These are phyloP conservation scores for Eulithis testata DNA, from an alignment of 2,888 invertebrate species.

Conservation along the genomic window DNA sequence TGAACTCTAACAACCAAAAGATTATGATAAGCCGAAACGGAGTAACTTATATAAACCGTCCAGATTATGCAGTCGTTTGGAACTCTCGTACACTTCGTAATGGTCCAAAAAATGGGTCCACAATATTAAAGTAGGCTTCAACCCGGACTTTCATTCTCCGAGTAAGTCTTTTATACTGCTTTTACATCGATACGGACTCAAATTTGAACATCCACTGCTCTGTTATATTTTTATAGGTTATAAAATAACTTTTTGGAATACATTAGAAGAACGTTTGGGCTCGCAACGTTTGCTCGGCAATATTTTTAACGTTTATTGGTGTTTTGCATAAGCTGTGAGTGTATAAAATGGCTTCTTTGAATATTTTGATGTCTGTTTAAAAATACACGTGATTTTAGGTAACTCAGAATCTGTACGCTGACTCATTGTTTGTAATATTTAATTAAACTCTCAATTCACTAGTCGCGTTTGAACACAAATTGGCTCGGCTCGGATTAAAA, in stretches of 20 bases:
- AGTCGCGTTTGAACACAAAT: no score
- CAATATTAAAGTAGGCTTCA: constrained; percentile 68
- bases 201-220: constrained; percentile 74
- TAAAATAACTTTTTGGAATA: constrained; percentile 78
- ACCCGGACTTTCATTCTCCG: constrained; percentile 48
- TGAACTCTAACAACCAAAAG: constrained; percentile 52
- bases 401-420: not conserved
- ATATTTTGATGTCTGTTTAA: constrained; percentile 43
- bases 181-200: constrained; percentile 68
- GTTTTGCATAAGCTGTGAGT: constrained; percentile 68
- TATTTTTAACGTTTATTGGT: constrained; percentile 77
- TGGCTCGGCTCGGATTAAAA: no score
- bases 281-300: constrained; percentile 66
- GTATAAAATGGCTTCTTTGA: constrained; percentile 51
- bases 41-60: constrained; percentile 52
- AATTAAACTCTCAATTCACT: constrained; percentile 9
- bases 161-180: constrained; percentile 55
- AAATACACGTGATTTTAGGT: constrained; percentile 26
- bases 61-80: constrained; percentile 59
- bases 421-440: constrained; percentile 18
- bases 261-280: constrained; percentile 69
- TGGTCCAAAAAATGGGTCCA: constrained; percentile 63
- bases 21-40: constrained; percentile 55
- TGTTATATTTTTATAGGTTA: constrained; percentile 80
- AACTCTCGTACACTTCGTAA: constrained; percentile 56